Base-by-base conservation (phyloP, 2,888 invertebrate species). In the Sussaba pulchella region DNA sequence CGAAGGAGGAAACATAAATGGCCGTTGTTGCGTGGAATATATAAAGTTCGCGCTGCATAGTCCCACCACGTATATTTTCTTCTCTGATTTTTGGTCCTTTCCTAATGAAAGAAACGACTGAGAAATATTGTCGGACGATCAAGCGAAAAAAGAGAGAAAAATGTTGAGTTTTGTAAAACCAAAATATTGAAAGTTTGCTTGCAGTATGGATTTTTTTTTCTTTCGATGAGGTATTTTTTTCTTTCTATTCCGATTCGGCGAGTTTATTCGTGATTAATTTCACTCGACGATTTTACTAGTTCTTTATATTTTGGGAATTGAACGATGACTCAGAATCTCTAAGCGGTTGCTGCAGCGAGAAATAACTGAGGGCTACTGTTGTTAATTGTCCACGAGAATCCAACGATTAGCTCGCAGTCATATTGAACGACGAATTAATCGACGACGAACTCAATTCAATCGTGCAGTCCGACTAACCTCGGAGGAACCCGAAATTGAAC, bases 311-410 rank as follows among this genome's bases (percentile, higher is more conserved):
- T 12, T 43, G 69, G 69, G 74, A 69, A 79, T 79, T 79, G 74
- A 74, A 74, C 69, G 78, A 79, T 70, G 64, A n/a, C n/a, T n/a
- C n/a, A n/a, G n/a, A n/a, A n/a, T 74, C 31, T 12, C 6, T 10
- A 12, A 17, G 31, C 19, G 26, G 2, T 52, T 45, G 50, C 36
- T 1, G 21, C 21, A 10, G 26, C 14, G 17, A 47, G 41, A 39
- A n/a, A n/a, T n/a, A n/a, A n/a, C n/a, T n/a, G n/a, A n/a, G n/a
- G n/a, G n/a, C n/a, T n/a, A n/a, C n/a, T n/a, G n/a, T n/a, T n/a
- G n/a, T n/a, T n/a, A n/a, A n/a, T n/a, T n/a, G n/a, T n/a, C n/a
- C n/a, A n/a, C n/a, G n/a, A n/a, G n/a, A n/a, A n/a, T n/a, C n/a
- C n/a, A n/a, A n/a, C n/a, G n/a, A n/a, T n/a, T n/a, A n/a, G n/a